Base-by-base conservation (phyloP, 2,888 invertebrate species). In the Anoplius nigerrimus region DNA sequence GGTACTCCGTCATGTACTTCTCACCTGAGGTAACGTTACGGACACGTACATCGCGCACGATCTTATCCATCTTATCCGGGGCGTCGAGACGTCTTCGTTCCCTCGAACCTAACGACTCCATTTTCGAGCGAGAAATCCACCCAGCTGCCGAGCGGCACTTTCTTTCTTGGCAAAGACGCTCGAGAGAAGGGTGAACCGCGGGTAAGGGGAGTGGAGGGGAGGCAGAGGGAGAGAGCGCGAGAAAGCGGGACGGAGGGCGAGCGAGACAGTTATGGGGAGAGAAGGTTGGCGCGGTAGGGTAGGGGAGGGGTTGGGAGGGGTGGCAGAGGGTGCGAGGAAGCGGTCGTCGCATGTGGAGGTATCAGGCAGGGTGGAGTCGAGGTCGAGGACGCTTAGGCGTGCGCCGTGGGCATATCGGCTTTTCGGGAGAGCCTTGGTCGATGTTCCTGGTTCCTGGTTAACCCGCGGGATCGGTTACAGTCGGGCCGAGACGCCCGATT, bases 391-490 rank as follows among this genome's bases (percentile, higher is more conserved):
- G 75, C 74, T 76, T 78, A 83, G 79, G 85, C 84, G 81, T 85
- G 85, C 85, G 82, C 83, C 69, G 74, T 83, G 75, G 71, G 75
- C 70, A 74, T 79, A 76, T 76, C 78, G 75, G 82, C 81, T 81
- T 82, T 84, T 81, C 75, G 72, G 67, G 59, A 80, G 78, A 84
- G 76, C 75, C 83, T 84, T 82, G 80, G 82, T 81, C 81, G 83
- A 84, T 80, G 80, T 78, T 79, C 74, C 80, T 78, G 83, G 82
- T 79, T 77, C 78, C 76, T 81, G 82, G 79, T 85, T 85, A 87
- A 88, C 88, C 88, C 88, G 87, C 87, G 82, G 84, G 87, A 88
- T 88, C 88, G 84, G 86, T 88, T 88, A 88, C 88, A 84, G 77
- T 66, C 76, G 64, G 71, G n/a, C 75, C 79, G 80, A 70, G 79